Conservation (phyloP, 2,888 invertebrate species). For the Barypeithes pellucidus region DNA sequence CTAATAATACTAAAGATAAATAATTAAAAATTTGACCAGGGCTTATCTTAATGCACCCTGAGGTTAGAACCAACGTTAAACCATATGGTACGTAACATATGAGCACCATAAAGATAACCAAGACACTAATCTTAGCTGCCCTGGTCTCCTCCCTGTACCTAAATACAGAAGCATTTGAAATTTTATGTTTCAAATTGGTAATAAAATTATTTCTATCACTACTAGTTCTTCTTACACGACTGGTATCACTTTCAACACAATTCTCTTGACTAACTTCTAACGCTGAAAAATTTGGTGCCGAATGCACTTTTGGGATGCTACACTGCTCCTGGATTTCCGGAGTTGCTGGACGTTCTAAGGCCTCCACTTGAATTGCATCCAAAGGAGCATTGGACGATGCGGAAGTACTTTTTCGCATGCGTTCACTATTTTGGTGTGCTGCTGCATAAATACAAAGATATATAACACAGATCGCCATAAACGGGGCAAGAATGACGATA, state of each 20-base stretch:
- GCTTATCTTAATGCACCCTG: slow-evolving; percentile 59
- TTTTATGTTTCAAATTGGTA: slow-evolving; percentile 83
- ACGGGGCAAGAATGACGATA: slow-evolving; percentile 73
- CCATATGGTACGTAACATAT: slow-evolving; percentile 73
- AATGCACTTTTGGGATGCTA: slow-evolving; percentile 65
- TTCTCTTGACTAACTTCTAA: slow-evolving; percentile 53
- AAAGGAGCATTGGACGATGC: slow-evolving; percentile 73
- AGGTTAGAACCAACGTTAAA: slow-evolving; percentile 65
- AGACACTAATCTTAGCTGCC: slow-evolving; percentile 88
- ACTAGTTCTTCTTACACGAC: slow-evolving; percentile 73
- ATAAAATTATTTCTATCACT: slow-evolving; percentile 77
- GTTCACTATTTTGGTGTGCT: slow-evolving; percentile 81
- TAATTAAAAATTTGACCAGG: slow-evolving; percentile 72
- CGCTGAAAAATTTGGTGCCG: slow-evolving; percentile 65
- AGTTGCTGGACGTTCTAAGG: slow-evolving; percentile 59
- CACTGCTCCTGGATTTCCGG: slow-evolving; percentile 54
- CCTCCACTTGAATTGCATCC: slow-evolving; percentile 69
- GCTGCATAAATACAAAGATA: slow-evolving; percentile 84
- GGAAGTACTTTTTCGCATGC: slow-evolving; percentile 71
- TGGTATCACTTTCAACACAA: slow-evolving; percentile 42
- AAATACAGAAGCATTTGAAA: slow-evolving; percentile 89
- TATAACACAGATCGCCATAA: slow-evolving; percentile 80
- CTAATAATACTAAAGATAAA: slow-evolving; percentile 74
- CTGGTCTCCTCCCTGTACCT: slow-evolving; percentile 91
- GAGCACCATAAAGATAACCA: slow-evolving; percentile 81